Conservation (phyloP, 1,140 invertebrate genomes). For the Pogonomyrmex barbatus region DNA sequence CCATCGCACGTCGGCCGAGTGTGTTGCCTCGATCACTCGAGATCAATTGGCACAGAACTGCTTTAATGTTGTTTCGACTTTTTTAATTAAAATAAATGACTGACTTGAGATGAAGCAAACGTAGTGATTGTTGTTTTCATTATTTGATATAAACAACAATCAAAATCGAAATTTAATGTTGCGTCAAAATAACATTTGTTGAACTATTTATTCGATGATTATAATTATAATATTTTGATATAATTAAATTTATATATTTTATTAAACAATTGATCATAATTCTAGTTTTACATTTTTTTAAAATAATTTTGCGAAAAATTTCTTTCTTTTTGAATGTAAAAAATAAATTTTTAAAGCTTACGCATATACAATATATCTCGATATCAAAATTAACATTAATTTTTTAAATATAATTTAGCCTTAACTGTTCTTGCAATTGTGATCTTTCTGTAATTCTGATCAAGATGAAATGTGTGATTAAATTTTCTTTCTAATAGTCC, state of each 20-base stretch:
- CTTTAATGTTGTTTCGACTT: not conserved
- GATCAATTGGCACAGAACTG: not conserved
- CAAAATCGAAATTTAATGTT: slow-evolving; percentile 1
- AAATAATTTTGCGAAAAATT: not conserved
- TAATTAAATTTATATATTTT: not conserved
- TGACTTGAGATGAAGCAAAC: not conserved
- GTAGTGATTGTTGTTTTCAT: not conserved
- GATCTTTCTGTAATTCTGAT: too few relatives aligned
- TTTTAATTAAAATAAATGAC: slow-evolving; percentile 2
- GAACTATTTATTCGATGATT: not conserved
- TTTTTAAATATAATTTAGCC: not conserved
- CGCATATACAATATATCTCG: not conserved
- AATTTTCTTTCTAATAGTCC: too few relatives aligned
- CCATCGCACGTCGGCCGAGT: not conserved
- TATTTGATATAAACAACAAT: not conserved
- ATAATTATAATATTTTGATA: too few relatives aligned
- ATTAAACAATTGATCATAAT: not conserved
- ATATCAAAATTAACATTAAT: too few relatives aligned
- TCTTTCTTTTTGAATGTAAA: not conserved
- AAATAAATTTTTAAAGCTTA: not conserved
- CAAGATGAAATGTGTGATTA: too few relatives aligned
- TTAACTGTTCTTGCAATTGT: too few relatives aligned
- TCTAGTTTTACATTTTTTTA: not conserved
- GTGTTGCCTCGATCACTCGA: not conserved
- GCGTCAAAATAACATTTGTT: not conserved